Evolutionary conservation across 30 jellyfish, hydroid and myxozoan species (phyloP).

Genomic region (Aurelia sp.): DNA sequence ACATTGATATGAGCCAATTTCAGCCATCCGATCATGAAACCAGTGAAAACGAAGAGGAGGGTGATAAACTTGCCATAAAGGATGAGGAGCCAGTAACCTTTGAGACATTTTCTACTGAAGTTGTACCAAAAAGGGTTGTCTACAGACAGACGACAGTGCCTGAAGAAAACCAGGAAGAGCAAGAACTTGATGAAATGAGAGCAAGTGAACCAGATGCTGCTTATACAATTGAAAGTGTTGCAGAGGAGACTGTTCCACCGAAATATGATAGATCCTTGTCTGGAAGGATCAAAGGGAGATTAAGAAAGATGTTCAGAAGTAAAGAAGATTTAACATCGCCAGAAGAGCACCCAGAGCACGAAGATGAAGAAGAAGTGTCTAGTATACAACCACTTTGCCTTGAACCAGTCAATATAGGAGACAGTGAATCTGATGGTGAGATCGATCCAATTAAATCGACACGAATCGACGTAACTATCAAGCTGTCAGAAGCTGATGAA

Average conservation of each 20-base stretch:
- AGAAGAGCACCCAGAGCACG: conserved; percentile 2
- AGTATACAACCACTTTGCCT: not conserved
- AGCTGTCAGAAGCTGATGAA: not conserved
- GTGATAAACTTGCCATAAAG: not conserved
- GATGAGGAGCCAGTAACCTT: not conserved
- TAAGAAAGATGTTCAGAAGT: not conserved
- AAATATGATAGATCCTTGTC: not conserved
- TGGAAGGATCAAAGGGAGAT: not conserved
- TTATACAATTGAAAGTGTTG: not conserved
- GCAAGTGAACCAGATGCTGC: not conserved
- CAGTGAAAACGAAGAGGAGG: not conserved
- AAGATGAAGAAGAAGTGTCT: conserved; percentile 3
- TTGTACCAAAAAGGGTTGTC: conserved; percentile 15
- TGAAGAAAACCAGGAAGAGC: not conserved
- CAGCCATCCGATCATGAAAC: not conserved
- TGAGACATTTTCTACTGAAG: conserved; percentile 10
- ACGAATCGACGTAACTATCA: too few relatives aligned
- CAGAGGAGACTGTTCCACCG: conserved; percentile 5
- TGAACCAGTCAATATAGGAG: not conserved
- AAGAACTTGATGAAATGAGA: not conserved
- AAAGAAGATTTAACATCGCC: not conserved
- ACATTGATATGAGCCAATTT: not conserved
- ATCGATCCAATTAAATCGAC: not conserved
- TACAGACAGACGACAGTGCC: conserved; percentile 13
- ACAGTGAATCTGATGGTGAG: not conserved